Base-by-base conservation (phyloP, 2,888 invertebrate genomes). In the Escarpia spicata region DNA sequence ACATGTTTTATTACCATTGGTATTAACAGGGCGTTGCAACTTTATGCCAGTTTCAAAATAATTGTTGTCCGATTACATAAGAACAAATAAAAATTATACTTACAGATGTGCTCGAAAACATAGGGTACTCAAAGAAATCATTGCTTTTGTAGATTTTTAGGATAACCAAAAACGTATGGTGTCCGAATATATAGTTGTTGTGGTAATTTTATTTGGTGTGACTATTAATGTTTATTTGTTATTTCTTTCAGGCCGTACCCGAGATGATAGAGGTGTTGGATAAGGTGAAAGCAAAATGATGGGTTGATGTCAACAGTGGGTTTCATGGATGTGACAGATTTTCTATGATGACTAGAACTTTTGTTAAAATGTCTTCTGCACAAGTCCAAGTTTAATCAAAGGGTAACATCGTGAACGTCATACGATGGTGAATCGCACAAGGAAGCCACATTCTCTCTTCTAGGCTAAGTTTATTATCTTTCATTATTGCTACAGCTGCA, bases 211-310 rank as follows among this genome's bases (percentile, higher is more conserved):
- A 52, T 52, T 12, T 52, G 52, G 52, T 52, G 9, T 52, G 9
- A 12, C 15, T 15, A 52, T 15, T 52, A 52, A 52, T 52, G 52
- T 52, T 52, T 1, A 9, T 52, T 52, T 52, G 8, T 52, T 52
- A 52, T 52, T 52, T 52, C 52, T 52, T 52, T 60, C 92, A 94
- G 94, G 94, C 92, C 75, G 92, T 94, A 91, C 94, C 94, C 58
- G 94, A 94, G 60, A 93, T 94, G 93, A 93, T 92, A 15, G 93
- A 93, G 15, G 43, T 92, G 89, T 60, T 94, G 44, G 44, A 44
- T 37, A 75, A 75, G 2, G 0, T 75, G 26, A 75, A 75, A 26
- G 75, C 75, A n/a, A 75, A 75, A n/a, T 92, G 58, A 92, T 92
- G 52, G 37, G 90, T 8, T 52, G 52, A 9, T 9, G 31, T 6